These are phyloP conservation scores for Frankliniella intonsa DNA, from an alignment of 2,888 invertebrate species.

Conservation along the genomic window DNA sequence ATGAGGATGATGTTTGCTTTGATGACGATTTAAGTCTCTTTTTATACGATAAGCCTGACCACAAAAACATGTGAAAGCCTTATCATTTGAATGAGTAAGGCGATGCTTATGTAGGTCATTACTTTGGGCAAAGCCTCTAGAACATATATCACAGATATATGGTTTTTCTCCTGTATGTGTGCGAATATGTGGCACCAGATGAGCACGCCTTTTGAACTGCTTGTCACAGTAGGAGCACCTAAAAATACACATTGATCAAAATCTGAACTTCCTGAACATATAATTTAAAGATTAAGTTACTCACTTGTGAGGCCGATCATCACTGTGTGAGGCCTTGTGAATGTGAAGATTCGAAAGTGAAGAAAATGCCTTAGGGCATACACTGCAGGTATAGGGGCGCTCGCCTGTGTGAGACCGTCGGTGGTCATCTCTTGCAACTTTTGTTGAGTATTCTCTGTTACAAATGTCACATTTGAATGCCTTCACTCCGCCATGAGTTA, in stretches of 20 bases:
- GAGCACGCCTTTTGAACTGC: neutral
- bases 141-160: constrained; percentile 2
- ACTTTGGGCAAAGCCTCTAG: neutral
- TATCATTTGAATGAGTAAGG: neutral
- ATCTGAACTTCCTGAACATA: neutral
- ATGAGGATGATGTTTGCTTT: neutral
- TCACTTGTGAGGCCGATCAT: neutral
- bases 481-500: neutral
- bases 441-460: neutral
- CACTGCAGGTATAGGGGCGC: too few relatives aligned
- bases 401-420: neutral
- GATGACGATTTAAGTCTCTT: neutral
- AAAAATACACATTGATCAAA: neutral
- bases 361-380: neutral
- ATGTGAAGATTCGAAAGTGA: constrained; percentile 5
- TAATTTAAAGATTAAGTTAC: neutral
- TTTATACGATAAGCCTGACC: neutral
- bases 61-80: neutral
- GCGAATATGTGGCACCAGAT: neutral
- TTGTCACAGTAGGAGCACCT: neutral
- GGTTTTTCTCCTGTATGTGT: constrained; percentile 1
- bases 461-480: constrained; percentile 14
- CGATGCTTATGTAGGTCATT: constrained; percentile 7
- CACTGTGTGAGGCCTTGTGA: neutral
- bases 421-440: constrained; percentile 3